phyloP scores from a whole-genome alignment of 2,888 invertebrate species.

The Melikaiella ostensackeni region DNA sequence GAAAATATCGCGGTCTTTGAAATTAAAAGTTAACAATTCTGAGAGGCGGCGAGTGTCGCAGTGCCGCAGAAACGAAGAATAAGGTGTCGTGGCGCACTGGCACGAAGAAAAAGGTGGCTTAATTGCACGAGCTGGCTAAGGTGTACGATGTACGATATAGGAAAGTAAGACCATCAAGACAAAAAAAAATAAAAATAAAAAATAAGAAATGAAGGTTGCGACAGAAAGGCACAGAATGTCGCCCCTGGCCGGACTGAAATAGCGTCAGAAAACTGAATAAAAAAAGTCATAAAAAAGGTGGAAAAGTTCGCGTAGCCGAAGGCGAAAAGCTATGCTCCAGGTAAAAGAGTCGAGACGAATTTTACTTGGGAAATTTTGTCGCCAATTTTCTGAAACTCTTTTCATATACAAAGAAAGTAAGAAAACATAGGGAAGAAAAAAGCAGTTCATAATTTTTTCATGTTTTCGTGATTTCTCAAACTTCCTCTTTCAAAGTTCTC shows the following conservation, averaged over 20 bases:
- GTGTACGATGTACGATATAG: slow-evolving; percentile 10
- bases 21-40: slow-evolving; percentile 36
- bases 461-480: background rate
- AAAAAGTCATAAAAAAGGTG: background rate
- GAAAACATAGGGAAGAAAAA: slow-evolving; percentile 1
- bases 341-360: background rate
- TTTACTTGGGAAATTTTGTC: slow-evolving; percentile 25
- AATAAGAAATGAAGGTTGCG: background rate
- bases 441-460: slow-evolving; percentile 7
- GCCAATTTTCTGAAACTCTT: slow-evolving; percentile 31
- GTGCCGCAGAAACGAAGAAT: slow-evolving; percentile 31
- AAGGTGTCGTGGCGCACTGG: slow-evolving; percentile 14
- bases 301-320: slow-evolving; percentile 22
- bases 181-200: background rate
- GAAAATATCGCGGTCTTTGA: slow-evolving; percentile 16
- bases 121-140: slow-evolving; percentile 18
- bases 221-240: background rate
- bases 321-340: slow-evolving; percentile 7
- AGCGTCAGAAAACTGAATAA: slow-evolving; percentile 15
- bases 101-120: slow-evolving; percentile 15
- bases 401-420: background rate
- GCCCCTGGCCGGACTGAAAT: slow-evolving; percentile 11
- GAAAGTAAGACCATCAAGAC: background rate
- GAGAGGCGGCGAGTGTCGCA: slow-evolving; percentile 18
- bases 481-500: background rate